These are phyloP conservation scores for Myotis brandtii DNA, from an alignment of 2,113 vertebrate genomes.

Conservation along the genomic window DNA sequence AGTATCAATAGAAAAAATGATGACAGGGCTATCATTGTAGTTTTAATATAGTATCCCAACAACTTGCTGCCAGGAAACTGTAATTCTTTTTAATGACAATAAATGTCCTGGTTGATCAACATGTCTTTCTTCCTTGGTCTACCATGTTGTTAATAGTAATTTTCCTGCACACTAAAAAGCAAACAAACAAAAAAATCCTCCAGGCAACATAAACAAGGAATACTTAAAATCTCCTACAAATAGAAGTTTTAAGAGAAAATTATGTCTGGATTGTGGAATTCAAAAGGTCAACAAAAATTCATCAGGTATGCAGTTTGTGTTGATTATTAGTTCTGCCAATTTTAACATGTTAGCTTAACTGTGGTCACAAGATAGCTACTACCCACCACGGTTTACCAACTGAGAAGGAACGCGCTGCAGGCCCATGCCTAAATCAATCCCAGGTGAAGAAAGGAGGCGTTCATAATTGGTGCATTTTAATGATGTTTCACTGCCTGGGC, in stretches of 20 bases:
- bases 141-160: neutral
- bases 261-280: neutral
- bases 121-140: neutral
- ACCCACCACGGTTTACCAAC: neutral
- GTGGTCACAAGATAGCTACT: neutral
- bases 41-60: conserved; percentile 54
- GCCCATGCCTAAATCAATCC: neutral
- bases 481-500: neutral
- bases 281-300: neutral
- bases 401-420: neutral
- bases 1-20: conserved; percentile 57
- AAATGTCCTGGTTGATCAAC: neutral
- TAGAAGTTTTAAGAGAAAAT: neutral
- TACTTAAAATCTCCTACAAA: conserved; percentile 3
- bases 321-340: neutral
- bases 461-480: neutral
- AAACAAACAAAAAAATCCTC: neutral
- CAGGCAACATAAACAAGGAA: neutral
- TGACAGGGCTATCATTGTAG: conserved; percentile 25
- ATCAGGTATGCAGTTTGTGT: neutral
- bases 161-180: neutral
- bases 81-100: conserved; percentile 17
- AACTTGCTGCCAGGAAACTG: conserved; percentile 55
- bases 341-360: neutral
- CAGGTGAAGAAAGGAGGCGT: neutral